phyloP scores from a whole-genome alignment of 2,888 invertebrate species.

The Ceriagrion tenellum region DNA sequence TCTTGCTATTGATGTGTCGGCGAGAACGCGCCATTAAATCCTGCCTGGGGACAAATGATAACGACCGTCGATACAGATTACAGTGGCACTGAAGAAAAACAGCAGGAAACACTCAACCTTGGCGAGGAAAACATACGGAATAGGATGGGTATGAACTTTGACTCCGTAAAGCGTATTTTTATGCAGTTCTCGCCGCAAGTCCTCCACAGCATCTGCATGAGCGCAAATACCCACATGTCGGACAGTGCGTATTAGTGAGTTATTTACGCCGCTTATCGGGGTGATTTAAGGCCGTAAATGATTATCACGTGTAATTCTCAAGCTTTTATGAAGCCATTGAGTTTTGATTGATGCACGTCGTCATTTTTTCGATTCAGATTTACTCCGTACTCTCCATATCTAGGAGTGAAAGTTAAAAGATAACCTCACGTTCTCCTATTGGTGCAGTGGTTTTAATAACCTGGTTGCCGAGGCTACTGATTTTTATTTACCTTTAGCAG shows the following conservation, averaged over 20 bases:
- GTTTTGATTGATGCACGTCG: not conserved
- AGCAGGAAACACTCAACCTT: not conserved
- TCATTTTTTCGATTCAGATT: no score
- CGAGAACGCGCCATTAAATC: not conserved
- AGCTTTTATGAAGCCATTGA: not conserved
- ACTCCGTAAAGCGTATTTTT: slow-evolving; percentile 13
- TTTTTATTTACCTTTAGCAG: no score
- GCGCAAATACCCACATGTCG: not conserved
- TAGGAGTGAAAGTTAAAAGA: no score
- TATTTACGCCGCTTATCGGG: not conserved
- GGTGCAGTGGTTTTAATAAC: no score
- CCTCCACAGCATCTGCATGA: not conserved
- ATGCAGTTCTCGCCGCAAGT: not conserved
- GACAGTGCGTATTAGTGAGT: not conserved
- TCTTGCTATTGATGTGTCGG: not conserved
- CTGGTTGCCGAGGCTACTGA: no score
- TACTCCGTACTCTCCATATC: no score
- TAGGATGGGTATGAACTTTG: not conserved
- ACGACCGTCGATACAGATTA: not conserved
- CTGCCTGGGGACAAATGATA: not conserved
- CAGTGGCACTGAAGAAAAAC: not conserved
- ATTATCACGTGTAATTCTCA: not conserved
- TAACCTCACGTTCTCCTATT: no score
- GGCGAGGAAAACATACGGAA: not conserved
- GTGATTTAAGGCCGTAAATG: not conserved